phyloP scores from a whole-genome alignment of 1,140 invertebrate genomes.

The Bicyclus anynana region DNA sequence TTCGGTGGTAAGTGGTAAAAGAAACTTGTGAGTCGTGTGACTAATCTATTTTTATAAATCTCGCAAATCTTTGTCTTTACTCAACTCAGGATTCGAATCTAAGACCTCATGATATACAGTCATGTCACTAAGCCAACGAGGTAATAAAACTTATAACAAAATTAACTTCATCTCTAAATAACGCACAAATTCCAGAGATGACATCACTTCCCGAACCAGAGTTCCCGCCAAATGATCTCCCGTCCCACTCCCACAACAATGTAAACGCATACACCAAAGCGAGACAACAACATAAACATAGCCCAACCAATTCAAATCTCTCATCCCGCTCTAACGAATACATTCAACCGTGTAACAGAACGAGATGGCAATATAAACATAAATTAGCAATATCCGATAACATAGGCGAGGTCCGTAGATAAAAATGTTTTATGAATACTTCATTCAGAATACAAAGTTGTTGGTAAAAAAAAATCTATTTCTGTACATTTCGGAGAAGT shows the following conservation, averaged over 20 bases:
- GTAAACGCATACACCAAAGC: neutral
- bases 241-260: slow-evolving; percentile 4
- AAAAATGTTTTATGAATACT: neutral
- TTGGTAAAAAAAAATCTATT: neutral
- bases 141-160: too few relatives aligned
- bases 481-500: neutral
- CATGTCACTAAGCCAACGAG: too few relatives aligned
- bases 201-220: slow-evolving; percentile 8
- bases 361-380: slow-evolving; percentile 26
- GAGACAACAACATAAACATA: slow-evolving; percentile 25
- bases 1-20: too few relatives aligned
- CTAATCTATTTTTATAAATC: too few relatives aligned
- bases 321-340: slow-evolving; percentile 4
- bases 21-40: too few relatives aligned
- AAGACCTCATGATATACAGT: too few relatives aligned
- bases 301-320: slow-evolving; percentile 8
- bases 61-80: too few relatives aligned
- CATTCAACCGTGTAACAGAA: neutral
- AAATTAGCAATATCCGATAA: slow-evolving; percentile 27
- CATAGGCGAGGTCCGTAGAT: slow-evolving; percentile 15
- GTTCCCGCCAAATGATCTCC: slow-evolving; percentile 12
- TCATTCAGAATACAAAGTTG: neutral
- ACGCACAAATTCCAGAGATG: slow-evolving; percentile 16
- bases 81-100: too few relatives aligned
- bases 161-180: neutral